Evolutionary conservation across 2,113 vertebrate species (phyloP), one percentile per base, ranked within the genome.

Genomic region (Scolopax mira): DNA sequence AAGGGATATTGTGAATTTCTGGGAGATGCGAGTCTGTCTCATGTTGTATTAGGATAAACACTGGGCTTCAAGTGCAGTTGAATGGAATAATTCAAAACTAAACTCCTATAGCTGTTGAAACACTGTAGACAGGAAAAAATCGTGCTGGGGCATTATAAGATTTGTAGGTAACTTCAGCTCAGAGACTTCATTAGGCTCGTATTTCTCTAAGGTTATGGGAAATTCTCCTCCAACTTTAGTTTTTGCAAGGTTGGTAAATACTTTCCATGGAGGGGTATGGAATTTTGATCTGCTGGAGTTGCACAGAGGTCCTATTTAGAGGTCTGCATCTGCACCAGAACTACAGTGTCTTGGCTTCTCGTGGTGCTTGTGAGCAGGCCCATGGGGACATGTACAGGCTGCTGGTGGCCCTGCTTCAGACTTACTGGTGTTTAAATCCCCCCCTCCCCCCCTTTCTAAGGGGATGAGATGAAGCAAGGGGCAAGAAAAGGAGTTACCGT

Each of bases 401-500:
- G 31, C 17, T 51, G 14, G n/a, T 25, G n/a, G 23, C 28, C 24
- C 31, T 61, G 1, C 30, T 39, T 51, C 54, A 33, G 14, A 15
- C 7, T 33, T 48, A 13, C 42, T 82, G 46, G 3, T 41, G 4
- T 66, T 70, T 49, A 54, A 14, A 23, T 7, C 57, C 6, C 31
- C 44, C 22, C 72, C 44, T 51, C 27, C 6, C 57, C 6, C 31
- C 44, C 22, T 77, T 51, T 51, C 27, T 18, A 25, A 71, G 28
- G 10, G 7, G 13, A 55, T 46, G 42, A 79, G 4, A 14, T 72
- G 18, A 79, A 78, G 33, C 5, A 22, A 37, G 13, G 22, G 33
- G 19, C 7, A 67, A 16, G 24, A 57, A 65, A 35, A 15, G 12
- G 9, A 55, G 13, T 52, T 52, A 11, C 27, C 0, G 0, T 19